Evolutionary conservation across 2,888 invertebrate genomes (phyloP).

Genomic region (Polyploca ridens): DNA sequence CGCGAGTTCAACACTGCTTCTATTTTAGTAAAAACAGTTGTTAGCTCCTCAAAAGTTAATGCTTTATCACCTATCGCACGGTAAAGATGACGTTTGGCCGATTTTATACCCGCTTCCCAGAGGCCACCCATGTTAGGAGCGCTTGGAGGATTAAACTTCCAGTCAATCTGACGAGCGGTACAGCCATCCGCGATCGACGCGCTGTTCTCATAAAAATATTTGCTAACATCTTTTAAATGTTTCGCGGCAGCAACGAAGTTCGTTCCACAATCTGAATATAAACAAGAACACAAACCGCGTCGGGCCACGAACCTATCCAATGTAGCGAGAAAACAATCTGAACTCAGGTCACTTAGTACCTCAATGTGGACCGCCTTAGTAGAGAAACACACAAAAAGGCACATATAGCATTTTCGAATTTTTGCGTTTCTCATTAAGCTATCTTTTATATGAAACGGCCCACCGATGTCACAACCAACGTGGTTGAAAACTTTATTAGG

Average conservation of each 20-base stretch:
- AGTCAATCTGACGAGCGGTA: background rate
- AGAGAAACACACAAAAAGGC: conserved; percentile 6
- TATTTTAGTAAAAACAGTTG: background rate
- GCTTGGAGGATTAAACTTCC: background rate
- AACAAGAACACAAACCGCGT: background rate
- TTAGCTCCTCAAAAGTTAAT: background rate
- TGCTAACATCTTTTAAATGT: background rate
- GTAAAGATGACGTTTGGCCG: background rate
- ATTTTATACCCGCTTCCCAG: background rate
- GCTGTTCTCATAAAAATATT: no score
- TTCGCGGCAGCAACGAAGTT: background rate
- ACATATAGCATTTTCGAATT: background rate
- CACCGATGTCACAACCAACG: background rate
- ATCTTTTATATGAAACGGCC: background rate
- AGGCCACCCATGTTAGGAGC: background rate
- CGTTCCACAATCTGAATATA: background rate
- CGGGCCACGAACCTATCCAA: background rate
- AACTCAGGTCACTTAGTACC: background rate
- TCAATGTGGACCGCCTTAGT: conserved; percentile 6
- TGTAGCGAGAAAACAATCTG: background rate
- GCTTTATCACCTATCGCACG: background rate
- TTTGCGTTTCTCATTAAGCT: background rate
- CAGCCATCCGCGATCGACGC: background rate
- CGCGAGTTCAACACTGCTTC: background rate
- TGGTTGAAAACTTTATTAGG: background rate